A percentile compares a stretch with the other conserved stretches of the same genome.
Evolutionary conservation across 2,797 vertebrate genomes (phyloP).

Genomic region (Leptatherina wallacei): DNA sequence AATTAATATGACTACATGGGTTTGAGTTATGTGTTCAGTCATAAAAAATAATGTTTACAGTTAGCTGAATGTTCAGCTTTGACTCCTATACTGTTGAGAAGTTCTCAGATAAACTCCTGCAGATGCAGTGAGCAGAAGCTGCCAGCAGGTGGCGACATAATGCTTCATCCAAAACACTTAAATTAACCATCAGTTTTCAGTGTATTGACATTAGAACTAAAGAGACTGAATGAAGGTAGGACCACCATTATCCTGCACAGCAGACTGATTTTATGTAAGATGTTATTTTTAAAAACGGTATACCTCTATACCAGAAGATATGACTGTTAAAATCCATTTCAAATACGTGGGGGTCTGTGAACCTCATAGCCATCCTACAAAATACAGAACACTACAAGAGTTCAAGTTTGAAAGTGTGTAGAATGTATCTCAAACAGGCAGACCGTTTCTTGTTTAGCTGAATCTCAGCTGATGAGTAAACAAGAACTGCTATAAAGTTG

Average conservation of each 20-base stretch:
- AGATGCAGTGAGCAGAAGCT: background rate
- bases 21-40: background rate
- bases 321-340: no score
- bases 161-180: background rate
- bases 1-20: constrained; percentile 21
- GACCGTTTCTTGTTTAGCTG: background rate
- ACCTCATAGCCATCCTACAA: background rate
- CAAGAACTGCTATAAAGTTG: background rate
- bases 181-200: background rate
- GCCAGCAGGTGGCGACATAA: constrained; percentile 55
- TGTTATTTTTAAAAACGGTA: no score
- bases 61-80: background rate
- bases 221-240: background rate
- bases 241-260: background rate
- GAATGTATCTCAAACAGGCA: background rate
- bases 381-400: background rate
- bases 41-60: background rate
- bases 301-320: no score
- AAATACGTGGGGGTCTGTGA: no score
- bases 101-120: background rate
- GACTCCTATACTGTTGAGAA: no score
- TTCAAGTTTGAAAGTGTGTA: background rate
- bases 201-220: background rate
- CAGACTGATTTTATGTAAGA: background rate
- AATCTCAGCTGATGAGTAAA: background rate